These are phyloP conservation scores for Nothura maculosa DNA, from an alignment of 2,797 vertebrate species.

Conservation along the genomic window DNA sequence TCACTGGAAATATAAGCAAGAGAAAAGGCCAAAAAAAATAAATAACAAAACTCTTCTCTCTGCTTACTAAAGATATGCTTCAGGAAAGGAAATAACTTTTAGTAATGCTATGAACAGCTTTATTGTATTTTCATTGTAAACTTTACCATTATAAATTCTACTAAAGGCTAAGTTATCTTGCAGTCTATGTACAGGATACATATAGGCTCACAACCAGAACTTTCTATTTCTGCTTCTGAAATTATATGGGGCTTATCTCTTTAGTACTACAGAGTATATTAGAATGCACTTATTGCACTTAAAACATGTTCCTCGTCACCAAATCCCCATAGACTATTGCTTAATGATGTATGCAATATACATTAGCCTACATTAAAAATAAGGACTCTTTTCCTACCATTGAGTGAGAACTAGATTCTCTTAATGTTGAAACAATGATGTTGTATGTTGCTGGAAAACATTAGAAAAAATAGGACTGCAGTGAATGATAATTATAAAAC, in stretches of 20 bases:
- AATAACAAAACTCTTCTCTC: not conserved
- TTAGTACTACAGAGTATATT: not conserved
- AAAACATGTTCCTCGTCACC: not conserved
- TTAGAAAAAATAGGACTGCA: not conserved
- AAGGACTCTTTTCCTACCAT: not conserved
- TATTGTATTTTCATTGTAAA: not conserved
- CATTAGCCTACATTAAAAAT: not conserved
- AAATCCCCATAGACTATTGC: not conserved
- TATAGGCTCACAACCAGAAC: not conserved
- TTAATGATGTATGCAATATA: constrained; percentile 1
- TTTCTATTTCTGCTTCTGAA: not conserved
- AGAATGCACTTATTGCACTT: not conserved
- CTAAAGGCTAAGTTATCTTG: not conserved
- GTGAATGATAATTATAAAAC: not conserved
- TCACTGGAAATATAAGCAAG: not conserved
- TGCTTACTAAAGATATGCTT: not conserved
- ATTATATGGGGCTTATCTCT: not conserved
- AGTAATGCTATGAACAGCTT: not conserved
- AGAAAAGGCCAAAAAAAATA: not conserved
- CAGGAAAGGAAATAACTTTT: not conserved
- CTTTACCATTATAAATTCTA: not conserved
- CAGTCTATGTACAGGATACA: not conserved
- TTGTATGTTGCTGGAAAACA: not conserved
- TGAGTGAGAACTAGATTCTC: not conserved
- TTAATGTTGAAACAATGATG: not conserved